phyloP scores from a whole-genome alignment of 1,140 invertebrate species.

The Neuroterus valhalla region DNA sequence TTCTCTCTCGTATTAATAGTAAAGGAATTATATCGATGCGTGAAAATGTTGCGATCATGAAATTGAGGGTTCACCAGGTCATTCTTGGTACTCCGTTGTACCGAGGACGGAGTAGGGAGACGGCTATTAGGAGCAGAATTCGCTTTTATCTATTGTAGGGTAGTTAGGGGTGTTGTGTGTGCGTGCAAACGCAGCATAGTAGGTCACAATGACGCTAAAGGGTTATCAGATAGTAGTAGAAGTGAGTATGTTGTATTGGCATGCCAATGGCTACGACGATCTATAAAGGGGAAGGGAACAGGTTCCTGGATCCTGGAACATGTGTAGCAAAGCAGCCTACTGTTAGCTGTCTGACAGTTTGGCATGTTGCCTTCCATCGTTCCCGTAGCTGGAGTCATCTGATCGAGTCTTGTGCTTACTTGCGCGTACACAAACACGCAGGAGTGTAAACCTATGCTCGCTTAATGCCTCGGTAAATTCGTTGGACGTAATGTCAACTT shows the following conservation, averaged over 20 bases:
- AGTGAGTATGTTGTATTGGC: slow-evolving; percentile 52
- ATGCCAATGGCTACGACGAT: slow-evolving; percentile 42
- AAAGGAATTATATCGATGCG: too few species aligned
- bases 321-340: slow-evolving; percentile 52
- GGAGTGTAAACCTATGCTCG: slow-evolving; percentile 34
- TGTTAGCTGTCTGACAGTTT: slow-evolving; percentile 61
- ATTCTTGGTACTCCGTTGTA: slow-evolving; percentile 50
- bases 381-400: slow-evolving; percentile 18
- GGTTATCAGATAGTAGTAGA: slow-evolving; percentile 55
- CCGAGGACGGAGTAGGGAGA: slow-evolving; percentile 50
- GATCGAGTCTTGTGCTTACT: slow-evolving; percentile 47
- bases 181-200: slow-evolving; percentile 60
- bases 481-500: slow-evolving; percentile 36
- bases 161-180: slow-evolving; percentile 44
- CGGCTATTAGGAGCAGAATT: slow-evolving; percentile 56
- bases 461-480: slow-evolving; percentile 52
- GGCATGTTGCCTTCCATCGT: slow-evolving; percentile 62
- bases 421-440: slow-evolving; percentile 30
- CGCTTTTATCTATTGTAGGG: not conserved
- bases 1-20: too few species aligned
- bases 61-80: slow-evolving; percentile 37
- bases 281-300: slow-evolving; percentile 7
- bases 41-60: not conserved
- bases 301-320: slow-evolving; percentile 46
- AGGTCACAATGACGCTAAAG: slow-evolving; percentile 63